Evolutionary conservation across 2,113 vertebrate genomes (phyloP).

Genomic region (Pseudorhombus dupliciocellatus): DNA sequence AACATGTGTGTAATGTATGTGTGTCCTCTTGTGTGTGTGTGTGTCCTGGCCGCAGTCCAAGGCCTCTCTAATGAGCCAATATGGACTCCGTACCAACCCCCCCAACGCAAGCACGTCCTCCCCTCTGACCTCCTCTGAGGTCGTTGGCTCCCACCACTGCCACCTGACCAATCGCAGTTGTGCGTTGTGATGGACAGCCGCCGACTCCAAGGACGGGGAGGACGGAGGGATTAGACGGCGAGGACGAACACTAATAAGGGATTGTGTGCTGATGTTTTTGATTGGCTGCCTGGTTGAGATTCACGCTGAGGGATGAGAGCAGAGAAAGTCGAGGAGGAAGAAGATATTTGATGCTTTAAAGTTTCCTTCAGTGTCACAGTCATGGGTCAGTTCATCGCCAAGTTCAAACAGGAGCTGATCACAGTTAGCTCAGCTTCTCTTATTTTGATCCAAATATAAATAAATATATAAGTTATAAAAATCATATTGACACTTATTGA

Average conservation of each 20-base stretch:
- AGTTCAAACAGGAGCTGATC: neutral
- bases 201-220: conserved; percentile 25
- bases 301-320: too few species aligned
- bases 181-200: conserved; percentile 39
- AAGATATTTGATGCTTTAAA: too few species aligned
- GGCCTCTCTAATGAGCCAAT: neutral
- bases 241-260: conserved; percentile 76
- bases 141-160: neutral
- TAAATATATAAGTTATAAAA: neutral
- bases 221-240: conserved; percentile 69
- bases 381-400: too few species aligned
- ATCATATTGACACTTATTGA: too few species aligned
- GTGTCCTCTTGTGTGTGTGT: conserved; percentile 7
- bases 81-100: neutral
- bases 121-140: neutral
- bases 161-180: conserved; percentile 45
- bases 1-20: conserved; percentile 14
- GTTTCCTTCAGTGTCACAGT: too few species aligned
- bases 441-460: too few species aligned
- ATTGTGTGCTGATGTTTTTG: neutral
- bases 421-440: neutral
- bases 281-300: conserved; percentile 8
- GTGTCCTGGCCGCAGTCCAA: neutral
- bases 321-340: too few species aligned
- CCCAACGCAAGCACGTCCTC: neutral